Evolutionary conservation across 2,888 invertebrate genomes (phyloP).

Genomic region (Tanytarsus gracilentus): DNA sequence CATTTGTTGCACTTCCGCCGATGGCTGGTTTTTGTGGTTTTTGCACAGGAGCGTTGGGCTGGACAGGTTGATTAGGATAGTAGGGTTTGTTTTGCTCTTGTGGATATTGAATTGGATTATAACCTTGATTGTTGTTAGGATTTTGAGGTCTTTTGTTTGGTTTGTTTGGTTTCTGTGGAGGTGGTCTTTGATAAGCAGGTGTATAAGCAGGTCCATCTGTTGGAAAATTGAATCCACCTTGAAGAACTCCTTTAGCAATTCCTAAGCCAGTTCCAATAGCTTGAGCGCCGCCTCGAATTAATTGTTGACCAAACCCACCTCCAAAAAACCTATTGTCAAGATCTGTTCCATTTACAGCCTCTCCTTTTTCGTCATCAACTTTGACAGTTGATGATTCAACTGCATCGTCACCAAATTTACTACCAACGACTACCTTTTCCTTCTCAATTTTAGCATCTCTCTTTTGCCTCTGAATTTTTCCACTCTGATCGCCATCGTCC

Average conservation of each 20-base stretch:
- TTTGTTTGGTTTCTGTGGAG: background rate
- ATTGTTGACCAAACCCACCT: slow-evolving; percentile 1
- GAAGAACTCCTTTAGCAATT: slow-evolving; percentile 32
- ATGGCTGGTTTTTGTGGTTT: background rate
- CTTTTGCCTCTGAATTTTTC: background rate
- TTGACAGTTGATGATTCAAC: too few relatives aligned
- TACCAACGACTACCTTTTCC: background rate
- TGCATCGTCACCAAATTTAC: background rate
- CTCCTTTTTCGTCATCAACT: background rate
- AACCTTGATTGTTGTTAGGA: slow-evolving; percentile 22
- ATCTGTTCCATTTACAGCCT: background rate
- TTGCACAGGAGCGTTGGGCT: background rate
- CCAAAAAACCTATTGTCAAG: slow-evolving; percentile 18
- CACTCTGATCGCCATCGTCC: background rate
- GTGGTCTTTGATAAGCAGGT: background rate
- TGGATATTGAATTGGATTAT: too few relatives aligned
- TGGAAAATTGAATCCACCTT: slow-evolving; percentile 11
- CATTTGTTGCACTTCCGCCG: slow-evolving; percentile 16
- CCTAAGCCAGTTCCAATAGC: slow-evolving; percentile 32
- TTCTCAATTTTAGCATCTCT: background rate
- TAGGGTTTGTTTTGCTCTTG: background rate
- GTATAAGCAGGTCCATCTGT: slow-evolving; percentile 31
- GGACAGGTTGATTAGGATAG: background rate
- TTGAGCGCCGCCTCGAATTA: slow-evolving; percentile 37
- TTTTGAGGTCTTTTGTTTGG: slow-evolving; percentile 32